Percentiles rank a stretch among this genome's conserved stretches.
phyloP scores from a whole-genome alignment of 2,113 vertebrate species.

The Podocnemis expansa region DNA sequence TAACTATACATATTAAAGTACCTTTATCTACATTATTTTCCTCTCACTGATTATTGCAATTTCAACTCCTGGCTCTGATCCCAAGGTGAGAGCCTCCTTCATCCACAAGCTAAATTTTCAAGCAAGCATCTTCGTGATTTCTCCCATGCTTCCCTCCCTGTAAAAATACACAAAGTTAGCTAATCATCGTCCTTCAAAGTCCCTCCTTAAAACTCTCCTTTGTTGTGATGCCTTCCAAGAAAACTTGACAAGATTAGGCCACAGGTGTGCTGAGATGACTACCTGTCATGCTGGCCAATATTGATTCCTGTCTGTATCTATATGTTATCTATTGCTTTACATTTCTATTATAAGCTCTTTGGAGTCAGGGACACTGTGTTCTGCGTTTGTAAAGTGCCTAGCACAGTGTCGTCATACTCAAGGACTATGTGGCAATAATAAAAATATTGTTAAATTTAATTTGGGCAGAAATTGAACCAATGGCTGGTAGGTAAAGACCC shows the following conservation, averaged over 20 bases:
- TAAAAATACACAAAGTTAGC: neutral
- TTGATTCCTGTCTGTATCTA: neutral
- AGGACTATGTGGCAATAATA: neutral
- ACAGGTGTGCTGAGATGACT: neutral
- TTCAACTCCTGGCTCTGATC: neutral
- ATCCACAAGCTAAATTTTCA: neutral
- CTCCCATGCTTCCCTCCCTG: neutral
- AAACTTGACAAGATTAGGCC: neutral
- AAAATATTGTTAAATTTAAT: neutral
- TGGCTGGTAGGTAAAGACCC: no score
- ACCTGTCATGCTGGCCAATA: neutral
- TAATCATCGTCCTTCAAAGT: neutral
- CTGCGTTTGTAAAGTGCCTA: neutral
- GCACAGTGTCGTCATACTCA: neutral
- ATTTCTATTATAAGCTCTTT: neutral
- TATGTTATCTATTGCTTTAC: neutral
- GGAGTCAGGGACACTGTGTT: neutral
- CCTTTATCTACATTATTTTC: neutral
- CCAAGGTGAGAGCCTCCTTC: neutral
- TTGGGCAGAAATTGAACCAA: neutral
- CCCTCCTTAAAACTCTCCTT: neutral
- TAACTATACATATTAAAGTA: neutral
- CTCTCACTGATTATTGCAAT: neutral
- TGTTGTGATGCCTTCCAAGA: neutral
- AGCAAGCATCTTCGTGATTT: neutral